Evolutionary conservation across 2,113 vertebrate genomes (phyloP), one percentile per base, ranked within the genome.

Genomic region (Herpetotheres cachinnans): DNA sequence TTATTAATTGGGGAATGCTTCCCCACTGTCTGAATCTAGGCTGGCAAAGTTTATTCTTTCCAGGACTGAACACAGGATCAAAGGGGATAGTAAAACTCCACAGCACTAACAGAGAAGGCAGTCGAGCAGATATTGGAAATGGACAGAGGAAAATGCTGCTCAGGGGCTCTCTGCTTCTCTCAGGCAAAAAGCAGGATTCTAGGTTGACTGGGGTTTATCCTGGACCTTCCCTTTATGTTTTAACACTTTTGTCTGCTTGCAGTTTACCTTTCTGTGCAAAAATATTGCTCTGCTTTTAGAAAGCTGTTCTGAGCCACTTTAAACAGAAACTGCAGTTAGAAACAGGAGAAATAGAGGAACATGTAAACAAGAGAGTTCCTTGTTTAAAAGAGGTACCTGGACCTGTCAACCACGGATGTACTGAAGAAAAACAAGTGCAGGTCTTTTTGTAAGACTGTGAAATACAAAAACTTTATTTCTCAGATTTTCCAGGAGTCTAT

Each of bases 271-370:
- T 76, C 72, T 50, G 72, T 40, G 24, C 27, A 93, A 83, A 96
- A 93, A 38, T 34, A 89, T 83, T n/a, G 27, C 40, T 70, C 76
- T 89, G 85, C 65, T 81, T 78, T 87, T 40, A 24, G 84, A 89
- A 92, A 87, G 44, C 44, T 82, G 26, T 38, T 89, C 38, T 8
- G 15, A 88, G 71, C 6, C 50, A 63, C 73, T 77, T 89, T 36
- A 89, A 95, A 76, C 70, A 80, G 69, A 63, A 91, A 82, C 44
- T 36, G 52, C 47, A 67, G 38, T 4, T 82, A 56, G 54, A 72
- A 77, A 65, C 2, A 3, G 25, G 30, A 88, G 36, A 93, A 90
- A 85, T 2, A 82, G 61, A 93, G 34, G 40, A 82, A 69, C 20
- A 42, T 1, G 58, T 69, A 91, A 96, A 93, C 81, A 91, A 74